Base-by-base conservation (phyloP, 64 coral and sea anemone genomes). In the Stichodactyla mertensii region DNA sequence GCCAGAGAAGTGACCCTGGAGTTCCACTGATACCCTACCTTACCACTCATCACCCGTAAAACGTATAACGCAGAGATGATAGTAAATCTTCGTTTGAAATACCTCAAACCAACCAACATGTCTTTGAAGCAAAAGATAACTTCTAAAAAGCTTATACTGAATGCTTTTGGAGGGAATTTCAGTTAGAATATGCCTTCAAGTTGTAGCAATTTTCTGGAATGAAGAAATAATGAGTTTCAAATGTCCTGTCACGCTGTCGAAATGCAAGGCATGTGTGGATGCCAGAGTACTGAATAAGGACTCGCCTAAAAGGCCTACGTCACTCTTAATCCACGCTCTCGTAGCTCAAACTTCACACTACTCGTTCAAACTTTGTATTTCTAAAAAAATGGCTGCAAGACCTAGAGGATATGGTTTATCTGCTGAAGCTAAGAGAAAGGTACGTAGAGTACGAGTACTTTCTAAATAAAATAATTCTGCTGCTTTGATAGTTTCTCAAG, bases 371-470 rank as follows among this genome's bases (percentile, higher is more conserved):
- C 69, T 23, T 31, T 8, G n/a, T 1, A 10, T 10, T 81, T 54
- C 53, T 18, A 20, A 22, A 19, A 71, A 22, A 81, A 81, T 81
- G 78, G 6, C 36, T 19, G 26, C 78, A 81, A 53, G 78, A 81
- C 78, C 78, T 1, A 81, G 53, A 54, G 78, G 78, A 81, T 81
- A 81, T 55, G 78, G 78, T 15, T 55, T 81, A 4, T 81, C 78
- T 13, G 78, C 78, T 54, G 78, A 81, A 81, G 78, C 78, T 20
- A 81, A 81, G 26, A 52, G 78, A 81, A 81, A 81, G 53, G 78
- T 81, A 31, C 11, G 78, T 5, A 27, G 24, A 31, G 27, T 74
- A 5, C 12, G 24, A 74, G 27, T 14, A 19, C 12, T 74, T 28
- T 31, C 4, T 36, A 31, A 1, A 12, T 10, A 10, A 26, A 74